Evolutionary conservation across 2,888 invertebrate genomes (phyloP).

Genomic region (Caenorhabditis sp.): DNA sequence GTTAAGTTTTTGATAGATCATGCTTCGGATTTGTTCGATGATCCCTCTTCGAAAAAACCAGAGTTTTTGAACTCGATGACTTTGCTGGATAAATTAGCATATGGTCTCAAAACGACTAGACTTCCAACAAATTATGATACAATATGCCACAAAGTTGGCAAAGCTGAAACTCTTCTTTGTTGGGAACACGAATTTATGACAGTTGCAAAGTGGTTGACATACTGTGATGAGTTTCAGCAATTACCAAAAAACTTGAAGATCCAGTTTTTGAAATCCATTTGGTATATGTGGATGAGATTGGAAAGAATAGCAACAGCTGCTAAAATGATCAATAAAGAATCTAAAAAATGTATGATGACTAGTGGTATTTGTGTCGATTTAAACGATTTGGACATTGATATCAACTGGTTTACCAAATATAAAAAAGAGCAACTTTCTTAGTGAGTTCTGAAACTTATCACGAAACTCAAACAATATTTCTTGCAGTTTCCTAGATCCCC

Average conservation of each 20-base stretch:
- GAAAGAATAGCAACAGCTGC: background rate
- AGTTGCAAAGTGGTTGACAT: background rate
- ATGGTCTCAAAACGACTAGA: constrained; percentile 7
- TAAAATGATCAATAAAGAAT: too few species aligned
- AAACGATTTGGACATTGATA: background rate
- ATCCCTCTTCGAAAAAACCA: background rate
- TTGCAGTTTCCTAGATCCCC: constrained; percentile 5
- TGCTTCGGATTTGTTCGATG: background rate
- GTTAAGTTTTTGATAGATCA: background rate
- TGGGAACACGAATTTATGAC: constrained; percentile 10
- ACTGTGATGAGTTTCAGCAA: background rate
- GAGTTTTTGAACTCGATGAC: background rate
- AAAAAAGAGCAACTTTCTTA: constrained; percentile 6
- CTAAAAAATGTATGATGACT: background rate
- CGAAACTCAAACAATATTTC: background rate
- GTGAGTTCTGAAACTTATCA: background rate
- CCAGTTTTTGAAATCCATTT: background rate
- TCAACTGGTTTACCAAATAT: constrained; percentile 9
- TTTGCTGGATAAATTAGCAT: constrained; percentile 4
- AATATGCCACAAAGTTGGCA: constrained; percentile 7
- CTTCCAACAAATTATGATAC: background rate
- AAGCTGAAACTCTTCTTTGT: constrained; percentile 7
- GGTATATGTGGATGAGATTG: background rate
- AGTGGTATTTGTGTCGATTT: background rate
- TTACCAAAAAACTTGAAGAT: background rate